Base-by-base conservation (phyloP, 2,797 vertebrate species). In the Siniperca obscura region DNA sequence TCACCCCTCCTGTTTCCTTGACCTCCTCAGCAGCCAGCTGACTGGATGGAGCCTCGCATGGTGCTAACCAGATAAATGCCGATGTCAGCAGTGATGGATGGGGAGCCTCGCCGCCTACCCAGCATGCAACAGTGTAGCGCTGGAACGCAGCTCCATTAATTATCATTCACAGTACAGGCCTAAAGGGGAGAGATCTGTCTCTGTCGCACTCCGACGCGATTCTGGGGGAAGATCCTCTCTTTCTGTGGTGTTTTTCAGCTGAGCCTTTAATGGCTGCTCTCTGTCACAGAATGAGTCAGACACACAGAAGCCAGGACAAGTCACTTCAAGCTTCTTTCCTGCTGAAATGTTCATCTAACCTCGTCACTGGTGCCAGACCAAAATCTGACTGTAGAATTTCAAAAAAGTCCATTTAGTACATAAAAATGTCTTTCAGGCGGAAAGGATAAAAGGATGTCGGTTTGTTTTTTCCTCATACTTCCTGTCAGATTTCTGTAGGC, bases 31-130 rank as follows among this genome's bases (percentile, higher is more conserved):
- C 82, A 48, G 64, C 21, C 6, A 38, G 42, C 73, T 67, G 84
- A 74, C 74, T 67, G 52, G 70, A 82, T 75, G 57, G 34, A 78
- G 77, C 48, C 64, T 75, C 22, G 13, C 52, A 0, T 0, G 30
- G 57, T 0, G 70, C 80, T 90, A 89, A 91, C 83, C 84, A 86
- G 80, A 91, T 89, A 84, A 89, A 89, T 92, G 86, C 76, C 2
- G 3, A 56, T 86, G 90, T 88, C 90, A 77, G 64, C 69, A 3
- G 44, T 92, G 91, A 92, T 89, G 76, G 87, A 90, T 89, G 83
- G 70, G 79, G 75, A 76, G 72, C 69, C 79, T 76, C 5, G 3
- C 38, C 19, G 30, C 68, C 59, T 84, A 83, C 90, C 90, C 90
- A 89, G 90, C 78, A 89, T 91, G 90, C 91, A 88, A 19, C 21